phyloP scores from a whole-genome alignment of 2,888 invertebrate genomes.

The Zygothrica quintamaculata region DNA sequence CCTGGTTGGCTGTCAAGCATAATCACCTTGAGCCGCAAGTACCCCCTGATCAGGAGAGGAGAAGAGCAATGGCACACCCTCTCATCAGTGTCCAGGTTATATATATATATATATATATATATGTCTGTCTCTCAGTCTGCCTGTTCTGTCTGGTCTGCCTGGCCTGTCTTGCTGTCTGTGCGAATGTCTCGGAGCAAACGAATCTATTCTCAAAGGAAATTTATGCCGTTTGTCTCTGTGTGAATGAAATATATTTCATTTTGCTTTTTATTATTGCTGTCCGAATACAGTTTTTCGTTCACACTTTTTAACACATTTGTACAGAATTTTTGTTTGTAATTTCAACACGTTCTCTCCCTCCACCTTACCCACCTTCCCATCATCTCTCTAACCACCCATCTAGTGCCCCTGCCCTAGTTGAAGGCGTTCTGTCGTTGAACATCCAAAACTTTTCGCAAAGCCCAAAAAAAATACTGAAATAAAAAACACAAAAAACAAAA shows the following conservation, averaged over 20 bases:
- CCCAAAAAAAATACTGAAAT: too few species aligned
- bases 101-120: too few species aligned
- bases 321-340: slow-evolving; percentile 68
- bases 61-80: slow-evolving; percentile 39
- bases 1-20: slow-evolving; percentile 77
- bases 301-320: slow-evolving; percentile 72
- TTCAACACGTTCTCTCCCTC: slow-evolving; percentile 76
- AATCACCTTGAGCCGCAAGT: slow-evolving; percentile 71
- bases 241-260: slow-evolving; percentile 80
- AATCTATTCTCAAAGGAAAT: slow-evolving; percentile 78
- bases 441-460: slow-evolving; percentile 59
- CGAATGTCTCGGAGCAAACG: slow-evolving; percentile 55
- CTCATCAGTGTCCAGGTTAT: slow-evolving; percentile 43
- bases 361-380: background rate
- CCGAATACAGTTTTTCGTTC: slow-evolving; percentile 64
- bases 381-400: too few species aligned
- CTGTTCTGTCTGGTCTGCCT: background rate
- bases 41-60: slow-evolving; percentile 17
- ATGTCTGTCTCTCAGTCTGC: too few species aligned
- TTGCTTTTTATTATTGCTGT: slow-evolving; percentile 47
- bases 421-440: slow-evolving; percentile 41
- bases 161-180: slow-evolving; percentile 4
- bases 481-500: too few species aligned
- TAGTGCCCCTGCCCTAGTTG: too few species aligned
- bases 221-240: slow-evolving; percentile 74